Evolutionary conservation across 2,888 invertebrate genomes (phyloP), one percentile per base, ranked within the genome.

Genomic region (Hetaerina titia): DNA sequence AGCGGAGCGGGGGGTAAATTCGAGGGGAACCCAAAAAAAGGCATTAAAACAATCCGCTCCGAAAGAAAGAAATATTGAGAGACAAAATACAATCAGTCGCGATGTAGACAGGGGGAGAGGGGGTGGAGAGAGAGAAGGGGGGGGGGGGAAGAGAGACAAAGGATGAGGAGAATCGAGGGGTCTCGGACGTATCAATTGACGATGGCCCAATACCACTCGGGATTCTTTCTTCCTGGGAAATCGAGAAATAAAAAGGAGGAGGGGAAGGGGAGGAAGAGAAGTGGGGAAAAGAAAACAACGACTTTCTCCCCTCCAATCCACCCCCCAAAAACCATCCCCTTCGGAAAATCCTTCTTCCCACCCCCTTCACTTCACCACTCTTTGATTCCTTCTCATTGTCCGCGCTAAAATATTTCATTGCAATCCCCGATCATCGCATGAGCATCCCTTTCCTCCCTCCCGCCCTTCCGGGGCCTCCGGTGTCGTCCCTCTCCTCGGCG

Each of bases 151-250:
- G 31, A 45, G 13, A 19, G 89, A 58, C 58, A 89, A 31, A 92
- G 69, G 69, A 92, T 56, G n/a, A 90, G 25, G n/a, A 90, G 90
- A 90, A 90, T 90, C 58, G 58, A 90, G 90, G 92, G 92, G 69
- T 63, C 69, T 89, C 89, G 57, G 57, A 31, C 57, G 58, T n/a
- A 74, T 92, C 92, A 92, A 92, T 92, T 92, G 92, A 92, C 58
- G 89, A 17, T 45, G 92, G 31, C 45, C 56, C 90, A 81, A 90
- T 90, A 22, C 90, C 19, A 56, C 64, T 64, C 45, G 64, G 13
- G 81, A 81, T n/a, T 81, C 81, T 81, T 81, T 15, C 31, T 81
- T 31, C 31, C 31, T 13, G 25, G 8, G 25, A 31, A 69, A 31
- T 81, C 31, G 81, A 15, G 81, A 81, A 31, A 31, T 31, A 31